Base-by-base conservation (phyloP, 2,888 invertebrate genomes). In the Cacoxenus indagator region DNA sequence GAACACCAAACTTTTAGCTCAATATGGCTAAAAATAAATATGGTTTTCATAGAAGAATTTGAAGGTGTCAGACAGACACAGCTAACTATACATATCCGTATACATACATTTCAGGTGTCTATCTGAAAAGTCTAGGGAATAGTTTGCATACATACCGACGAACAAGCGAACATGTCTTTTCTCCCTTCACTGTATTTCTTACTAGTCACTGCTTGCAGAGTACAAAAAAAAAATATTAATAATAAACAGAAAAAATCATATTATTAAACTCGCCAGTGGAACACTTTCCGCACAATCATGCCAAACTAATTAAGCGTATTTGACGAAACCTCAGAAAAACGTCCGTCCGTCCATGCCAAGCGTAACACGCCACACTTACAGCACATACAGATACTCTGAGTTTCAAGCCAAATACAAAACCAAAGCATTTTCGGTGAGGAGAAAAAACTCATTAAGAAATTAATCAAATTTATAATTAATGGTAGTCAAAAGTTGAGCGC, bases 381-480 rank as follows among this genome's bases (percentile, higher is more conserved):
- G n/a, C 37, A 37, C 2, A 2, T 5, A 37, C 37, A 37, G 31
- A 31, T 31, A 31, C 31, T 6, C 31, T 6, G 31, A 37, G 2
- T n/a, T 5, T 43, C 14, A 43, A 43, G 43, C 45, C 11, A 43
- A 43, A 51, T 22, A 17, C 19, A 17, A 19, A 51, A 51, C 19
- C n/a, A 51, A 51, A 51, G 9, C n/a, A 19, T 6, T 5, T 19
- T 22, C 22, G 8, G 9, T 9, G 22, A 59, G 1, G n/a, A 61
- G 22, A 61, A 61, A 62, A 62, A 62, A 45, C 61, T 62, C 61
- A 62, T 62, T 62, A 62, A 62, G 61, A 62, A 62, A 62, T 62
- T 62, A 62, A 62, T 62, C 61, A 62, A 62, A 62, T 14, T 62
- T 62, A 62, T 62, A 62, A 62, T 62, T 62, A 62, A 62, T 62